Evolutionary conservation across 2,113 vertebrate species (phyloP).

Genomic region (Cinclus cinclus): DNA sequence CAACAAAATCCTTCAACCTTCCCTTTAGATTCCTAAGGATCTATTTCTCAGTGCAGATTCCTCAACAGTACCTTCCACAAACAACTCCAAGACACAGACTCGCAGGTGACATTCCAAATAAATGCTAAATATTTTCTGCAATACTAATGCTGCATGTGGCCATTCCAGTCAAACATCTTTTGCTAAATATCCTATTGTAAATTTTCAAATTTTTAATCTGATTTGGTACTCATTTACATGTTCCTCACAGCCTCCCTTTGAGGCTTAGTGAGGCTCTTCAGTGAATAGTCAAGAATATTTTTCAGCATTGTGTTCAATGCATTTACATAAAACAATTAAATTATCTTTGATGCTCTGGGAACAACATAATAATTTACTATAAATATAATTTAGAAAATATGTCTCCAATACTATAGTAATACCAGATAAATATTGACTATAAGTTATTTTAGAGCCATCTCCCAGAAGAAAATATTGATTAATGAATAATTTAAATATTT

Average conservation of each 20-base stretch:
- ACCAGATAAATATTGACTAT: background rate
- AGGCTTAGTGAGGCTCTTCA: background rate
- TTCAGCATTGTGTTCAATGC: background rate
- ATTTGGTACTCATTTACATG: background rate
- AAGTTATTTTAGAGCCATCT: background rate
- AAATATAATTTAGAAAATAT: background rate
- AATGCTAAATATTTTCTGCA: background rate
- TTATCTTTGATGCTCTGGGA: background rate
- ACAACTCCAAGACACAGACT: background rate
- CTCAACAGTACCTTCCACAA: background rate
- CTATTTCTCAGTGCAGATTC: background rate
- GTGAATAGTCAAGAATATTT: background rate
- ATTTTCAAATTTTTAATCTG: background rate
- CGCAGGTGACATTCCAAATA: background rate
- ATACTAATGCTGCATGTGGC: background rate
- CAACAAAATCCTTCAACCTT: background rate
- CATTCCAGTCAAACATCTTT: background rate
- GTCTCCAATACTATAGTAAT: background rate
- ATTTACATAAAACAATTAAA: background rate
- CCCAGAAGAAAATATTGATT: background rate
- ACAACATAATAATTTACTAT: background rate
- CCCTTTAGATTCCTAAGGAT: background rate
- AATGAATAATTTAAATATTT: background rate
- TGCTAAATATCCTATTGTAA: background rate
- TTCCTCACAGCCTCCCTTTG: background rate